Conservation (phyloP, 2,113 vertebrate genomes). For the Barbus barbus region DNA sequence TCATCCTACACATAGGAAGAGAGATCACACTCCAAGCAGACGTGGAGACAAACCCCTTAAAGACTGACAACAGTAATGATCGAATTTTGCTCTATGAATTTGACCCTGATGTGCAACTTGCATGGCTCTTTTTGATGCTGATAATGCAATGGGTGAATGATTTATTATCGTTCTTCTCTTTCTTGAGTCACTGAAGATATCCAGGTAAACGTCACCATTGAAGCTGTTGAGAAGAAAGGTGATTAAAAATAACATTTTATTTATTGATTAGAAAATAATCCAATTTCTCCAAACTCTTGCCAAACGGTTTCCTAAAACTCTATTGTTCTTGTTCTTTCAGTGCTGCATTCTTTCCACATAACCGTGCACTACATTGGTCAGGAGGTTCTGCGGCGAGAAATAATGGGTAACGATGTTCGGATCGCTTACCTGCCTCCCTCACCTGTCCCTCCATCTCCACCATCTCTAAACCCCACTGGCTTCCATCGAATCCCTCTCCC, state of each 20-base stretch:
- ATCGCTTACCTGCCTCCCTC: constrained; percentile 64
- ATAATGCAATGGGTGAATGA: constrained; percentile 52
- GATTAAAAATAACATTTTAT: neutral
- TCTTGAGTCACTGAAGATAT: constrained; percentile 69
- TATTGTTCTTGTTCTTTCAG: constrained; percentile 34
- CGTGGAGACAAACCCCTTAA: constrained; percentile 21
- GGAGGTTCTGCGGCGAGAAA: constrained; percentile 63
- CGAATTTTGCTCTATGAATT: neutral
- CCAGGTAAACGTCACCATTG: constrained; percentile 71
- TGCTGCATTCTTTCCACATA: constrained; percentile 74
- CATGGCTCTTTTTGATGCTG: neutral
- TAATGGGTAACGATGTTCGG: constrained; percentile 68
- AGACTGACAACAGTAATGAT: constrained; percentile 32
- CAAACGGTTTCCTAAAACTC: neutral
- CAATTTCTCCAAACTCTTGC: neutral
- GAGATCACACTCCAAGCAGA: constrained; percentile 14
- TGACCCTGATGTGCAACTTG: neutral
- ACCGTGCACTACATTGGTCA: constrained; percentile 76
- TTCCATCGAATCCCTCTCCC: constrained; percentile 68
- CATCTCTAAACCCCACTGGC: neutral
- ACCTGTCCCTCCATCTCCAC: constrained; percentile 55
- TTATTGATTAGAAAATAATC: neutral
- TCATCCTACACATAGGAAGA: neutral
- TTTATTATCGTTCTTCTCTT: neutral
- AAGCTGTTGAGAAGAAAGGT: constrained; percentile 65